These are phyloP conservation scores for Xyrauchen texanus DNA, from an alignment of 2,113 vertebrate species.

Conservation along the genomic window DNA sequence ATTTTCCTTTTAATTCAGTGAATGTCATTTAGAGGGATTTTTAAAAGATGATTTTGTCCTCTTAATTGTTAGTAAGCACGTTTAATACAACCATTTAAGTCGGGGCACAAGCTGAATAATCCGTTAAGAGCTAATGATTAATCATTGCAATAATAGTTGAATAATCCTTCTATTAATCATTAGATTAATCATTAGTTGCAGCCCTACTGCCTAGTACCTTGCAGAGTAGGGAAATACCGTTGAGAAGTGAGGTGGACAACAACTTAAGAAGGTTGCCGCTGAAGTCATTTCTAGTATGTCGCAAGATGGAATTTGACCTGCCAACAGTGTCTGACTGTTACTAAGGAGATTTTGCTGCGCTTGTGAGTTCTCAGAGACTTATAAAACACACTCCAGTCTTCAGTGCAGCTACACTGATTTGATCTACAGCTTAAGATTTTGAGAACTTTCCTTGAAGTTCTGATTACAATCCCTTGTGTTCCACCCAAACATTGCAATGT, in stretches of 20 bases:
- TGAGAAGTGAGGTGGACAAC: neutral
- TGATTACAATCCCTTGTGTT: neutral
- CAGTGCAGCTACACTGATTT: neutral
- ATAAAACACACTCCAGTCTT: neutral
- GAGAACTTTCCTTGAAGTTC: neutral
- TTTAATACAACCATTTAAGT: too few relatives aligned
- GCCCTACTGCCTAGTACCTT: neutral
- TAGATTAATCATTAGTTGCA: too few relatives aligned
- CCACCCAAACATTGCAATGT: neutral
- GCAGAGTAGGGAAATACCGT: neutral
- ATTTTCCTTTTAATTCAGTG: too few relatives aligned
- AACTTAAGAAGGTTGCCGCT: neutral
- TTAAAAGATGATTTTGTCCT: too few relatives aligned
- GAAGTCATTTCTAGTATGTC: neutral
- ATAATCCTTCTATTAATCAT: too few relatives aligned
- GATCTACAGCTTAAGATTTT: neutral
- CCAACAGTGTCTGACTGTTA: neutral
- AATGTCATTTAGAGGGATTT: too few relatives aligned
- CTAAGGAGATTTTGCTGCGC: neutral
- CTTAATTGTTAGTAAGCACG: too few relatives aligned
- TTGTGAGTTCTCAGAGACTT: neutral
- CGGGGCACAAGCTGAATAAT: too few relatives aligned
- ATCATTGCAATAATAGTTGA: too few relatives aligned
- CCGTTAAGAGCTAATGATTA: too few relatives aligned
- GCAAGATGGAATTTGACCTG: slow-evolving; percentile 2